Evolutionary conservation across 1,140 invertebrate genomes (phyloP), one percentile per base, ranked within the genome.

Genomic region (Nylanderia fulva): DNA sequence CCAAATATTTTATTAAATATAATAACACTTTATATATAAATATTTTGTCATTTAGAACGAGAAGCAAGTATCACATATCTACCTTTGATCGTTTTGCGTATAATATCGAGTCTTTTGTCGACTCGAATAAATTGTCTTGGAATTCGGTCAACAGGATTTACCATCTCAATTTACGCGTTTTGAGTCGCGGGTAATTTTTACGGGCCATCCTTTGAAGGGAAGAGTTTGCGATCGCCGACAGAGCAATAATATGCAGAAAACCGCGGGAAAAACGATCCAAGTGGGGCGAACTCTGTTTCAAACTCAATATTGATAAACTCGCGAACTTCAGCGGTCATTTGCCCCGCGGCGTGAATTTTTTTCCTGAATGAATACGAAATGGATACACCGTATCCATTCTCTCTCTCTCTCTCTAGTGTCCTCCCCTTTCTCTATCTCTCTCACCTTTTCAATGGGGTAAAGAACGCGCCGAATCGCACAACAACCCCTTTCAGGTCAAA

Each of bases 401-500:
- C 69, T 42, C 45, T 7, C 29, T 27, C 18, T 58, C 42, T 56
- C 0, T 45, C 42, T 42, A 8, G 0, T 3, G 9, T 2, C 56
- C 52, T 24, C 36, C 2, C 52, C 13, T 11, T 42, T 69, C 61
- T 63, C 60, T 83, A 71, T 84, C 69, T 66, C 33, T 33, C 54
- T 8, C 52, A 24, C 13, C 58, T 61, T 61, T 56, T 58, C 84
- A 11, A 21, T 76, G 8, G 63, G 27, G 77, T 54, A 74, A 54
- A 66, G 72, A 77, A 85, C 86, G 84, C 63, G 86, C 58, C 64
- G 86, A 82, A 84, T 71, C 69, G 83, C 42, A 83, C 63, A 71
- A 48, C 45, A 48, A 48, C 74, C 74, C 54, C 82, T 85, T 85
- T 90, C 90, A 86, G 88, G 88, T 90, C 87, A 86, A 85, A 85